A percentile compares a stretch with the other conserved stretches of the same genome.
Conservation (phyloP, 2,888 invertebrate genomes). For the Metellina segmentata region DNA sequence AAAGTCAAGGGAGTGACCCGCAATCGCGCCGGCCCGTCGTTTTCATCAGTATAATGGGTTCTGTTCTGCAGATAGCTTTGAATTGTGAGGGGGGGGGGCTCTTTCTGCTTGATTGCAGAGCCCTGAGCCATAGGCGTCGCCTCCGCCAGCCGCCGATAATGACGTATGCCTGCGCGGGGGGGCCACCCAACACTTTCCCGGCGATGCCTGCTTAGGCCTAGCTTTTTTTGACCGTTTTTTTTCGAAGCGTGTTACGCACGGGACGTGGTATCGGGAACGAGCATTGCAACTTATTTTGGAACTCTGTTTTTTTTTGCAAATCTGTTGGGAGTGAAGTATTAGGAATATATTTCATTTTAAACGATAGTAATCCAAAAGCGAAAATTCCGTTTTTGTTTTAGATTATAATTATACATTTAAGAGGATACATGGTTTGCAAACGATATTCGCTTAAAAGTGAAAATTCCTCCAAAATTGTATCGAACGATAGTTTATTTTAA, state of each 20-base stretch:
- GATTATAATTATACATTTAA: too few species aligned
- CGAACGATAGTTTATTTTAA: too few species aligned
- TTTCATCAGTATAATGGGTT: slow-evolving; percentile 76
- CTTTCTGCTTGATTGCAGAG: slow-evolving; percentile 72
- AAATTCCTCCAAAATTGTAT: too few species aligned
- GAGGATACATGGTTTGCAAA: too few species aligned
- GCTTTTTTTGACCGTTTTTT: background rate
- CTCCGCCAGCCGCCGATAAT: slow-evolving; percentile 69
- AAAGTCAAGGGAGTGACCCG: slow-evolving; percentile 74
- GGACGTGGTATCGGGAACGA: background rate
- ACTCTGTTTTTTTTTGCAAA: too few species aligned
- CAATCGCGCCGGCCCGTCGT: slow-evolving; percentile 69
- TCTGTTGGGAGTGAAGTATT: too few species aligned
- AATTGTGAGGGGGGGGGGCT: slow-evolving; percentile 62
- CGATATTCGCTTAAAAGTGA: too few species aligned
- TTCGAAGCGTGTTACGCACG: slow-evolving; percentile 18
- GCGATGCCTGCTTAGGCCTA: slow-evolving; percentile 62
- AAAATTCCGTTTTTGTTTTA: too few species aligned
- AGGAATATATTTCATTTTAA: too few species aligned
- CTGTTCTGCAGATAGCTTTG: slow-evolving; percentile 75
- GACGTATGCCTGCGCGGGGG: slow-evolving; percentile 65
- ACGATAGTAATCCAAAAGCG: too few species aligned
- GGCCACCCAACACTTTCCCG: slow-evolving; percentile 56
- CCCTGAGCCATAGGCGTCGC: slow-evolving; percentile 74
- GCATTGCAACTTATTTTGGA: too few species aligned